Conservation (phyloP, 2,888 invertebrate genomes). For the Dasypogon diadema region DNA sequence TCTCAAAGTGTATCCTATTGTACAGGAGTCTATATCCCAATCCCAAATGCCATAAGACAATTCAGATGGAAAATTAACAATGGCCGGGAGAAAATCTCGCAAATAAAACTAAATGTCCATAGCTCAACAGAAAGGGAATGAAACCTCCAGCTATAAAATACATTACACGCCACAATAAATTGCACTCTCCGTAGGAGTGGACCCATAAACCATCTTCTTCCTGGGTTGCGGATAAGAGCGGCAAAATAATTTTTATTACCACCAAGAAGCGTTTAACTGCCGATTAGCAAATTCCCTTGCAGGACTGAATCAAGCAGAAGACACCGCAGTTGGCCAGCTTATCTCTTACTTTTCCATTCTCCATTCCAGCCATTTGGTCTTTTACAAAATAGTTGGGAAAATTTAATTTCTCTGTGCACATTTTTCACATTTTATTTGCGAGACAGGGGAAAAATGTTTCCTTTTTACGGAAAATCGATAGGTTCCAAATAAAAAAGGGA, state of each 20-base stretch:
- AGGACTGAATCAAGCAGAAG: too few species aligned
- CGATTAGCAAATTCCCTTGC: conserved; percentile 18
- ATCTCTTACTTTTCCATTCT: background rate
- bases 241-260: conserved; percentile 37
- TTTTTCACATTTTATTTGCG: conserved; percentile 17
- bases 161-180: conserved; percentile 36
- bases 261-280: conserved; percentile 33
- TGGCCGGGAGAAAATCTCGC: background rate
- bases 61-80: conserved; percentile 41
- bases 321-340: background rate
- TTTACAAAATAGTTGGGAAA: conserved; percentile 2
- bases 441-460: background rate
- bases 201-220: conserved; percentile 34
- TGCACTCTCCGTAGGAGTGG: conserved; percentile 35
- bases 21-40: background rate
- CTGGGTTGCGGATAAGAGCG: conserved; percentile 21
- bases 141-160: conserved; percentile 21
- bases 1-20: too few species aligned
- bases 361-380: background rate
- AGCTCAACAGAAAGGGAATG: background rate
- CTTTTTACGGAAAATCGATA: background rate
- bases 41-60: conserved; percentile 5
- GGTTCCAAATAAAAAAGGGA: background rate
- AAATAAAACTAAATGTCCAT: conserved; percentile 4
- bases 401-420: background rate